phyloP scores from a whole-genome alignment of 2,888 invertebrate species.

The Scaptomyza polygonia region DNA sequence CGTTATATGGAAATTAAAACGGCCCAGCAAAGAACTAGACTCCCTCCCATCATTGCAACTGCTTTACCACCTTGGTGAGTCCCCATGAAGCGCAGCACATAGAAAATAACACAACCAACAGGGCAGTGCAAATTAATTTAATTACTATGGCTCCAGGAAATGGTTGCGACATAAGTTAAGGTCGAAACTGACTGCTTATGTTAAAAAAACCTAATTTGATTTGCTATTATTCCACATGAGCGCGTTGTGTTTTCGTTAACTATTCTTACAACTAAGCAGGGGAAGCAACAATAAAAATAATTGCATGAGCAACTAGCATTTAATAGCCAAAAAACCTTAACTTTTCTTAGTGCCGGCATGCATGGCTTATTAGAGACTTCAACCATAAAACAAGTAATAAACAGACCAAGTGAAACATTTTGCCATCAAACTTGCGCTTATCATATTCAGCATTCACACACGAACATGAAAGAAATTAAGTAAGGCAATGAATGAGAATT shows the following conservation, averaged over 20 bases:
- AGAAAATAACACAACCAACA: slow-evolving; percentile 23
- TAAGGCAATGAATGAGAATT: slow-evolving; percentile 1
- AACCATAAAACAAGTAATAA: slow-evolving; percentile 38
- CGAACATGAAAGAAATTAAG: slow-evolving; percentile 1
- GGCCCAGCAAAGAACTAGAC: slow-evolving; percentile 18
- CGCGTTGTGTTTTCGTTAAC: slow-evolving; percentile 21
- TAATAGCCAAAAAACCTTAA: not conserved
- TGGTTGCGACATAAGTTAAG: not conserved
- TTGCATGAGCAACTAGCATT: slow-evolving; percentile 32
- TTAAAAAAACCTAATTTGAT: not conserved
- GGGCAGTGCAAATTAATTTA: slow-evolving; percentile 54
- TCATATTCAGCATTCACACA: slow-evolving; percentile 28
- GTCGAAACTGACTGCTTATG: not conserved
- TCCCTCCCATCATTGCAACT: not conserved
- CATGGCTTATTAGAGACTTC: not conserved
- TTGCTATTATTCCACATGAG: not conserved
- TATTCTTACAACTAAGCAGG: not conserved
- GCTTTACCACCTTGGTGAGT: not conserved
- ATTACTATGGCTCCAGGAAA: slow-evolving; percentile 49
- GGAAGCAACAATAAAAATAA: not conserved
- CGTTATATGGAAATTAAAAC: slow-evolving; percentile 79
- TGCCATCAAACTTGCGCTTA: slow-evolving; percentile 46
- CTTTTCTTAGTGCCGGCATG: slow-evolving; percentile 7
- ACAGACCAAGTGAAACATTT: slow-evolving; percentile 49
- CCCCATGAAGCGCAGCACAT: slow-evolving; percentile 3